Conservation (phyloP, 1,140 invertebrate species). For the Diorhabda carinulata region DNA sequence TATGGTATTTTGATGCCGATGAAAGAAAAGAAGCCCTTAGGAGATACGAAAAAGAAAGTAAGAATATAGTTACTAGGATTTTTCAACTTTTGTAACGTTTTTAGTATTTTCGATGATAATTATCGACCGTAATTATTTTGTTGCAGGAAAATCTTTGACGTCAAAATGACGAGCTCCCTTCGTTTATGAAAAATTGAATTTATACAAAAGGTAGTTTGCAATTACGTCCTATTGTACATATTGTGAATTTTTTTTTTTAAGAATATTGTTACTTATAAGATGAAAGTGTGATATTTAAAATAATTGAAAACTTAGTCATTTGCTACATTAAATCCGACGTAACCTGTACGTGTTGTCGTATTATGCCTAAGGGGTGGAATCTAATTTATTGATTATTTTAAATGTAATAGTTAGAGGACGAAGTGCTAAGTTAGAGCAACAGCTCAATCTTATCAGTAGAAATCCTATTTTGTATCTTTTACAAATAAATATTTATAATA, state of each 20-base stretch:
- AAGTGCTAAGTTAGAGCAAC: too few species aligned
- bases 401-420: too few species aligned
- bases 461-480: too few species aligned
- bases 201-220: slow-evolving; percentile 1
- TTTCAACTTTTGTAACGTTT: not conserved
- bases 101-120: not conserved
- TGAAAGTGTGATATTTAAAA: not conserved
- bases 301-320: not conserved
- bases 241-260: not conserved
- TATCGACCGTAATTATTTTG: not conserved
- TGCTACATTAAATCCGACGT: not conserved
- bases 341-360: too few species aligned
- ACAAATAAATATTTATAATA: too few species aligned
- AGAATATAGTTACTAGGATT: slow-evolving; percentile 30
- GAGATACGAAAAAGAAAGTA: slow-evolving; percentile 60
- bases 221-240: slow-evolving; percentile 1
- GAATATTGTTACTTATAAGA: not conserved
- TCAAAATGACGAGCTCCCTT: not conserved
- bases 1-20: slow-evolving; percentile 92
- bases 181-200: not conserved
- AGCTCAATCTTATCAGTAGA: too few species aligned
- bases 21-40: slow-evolving; percentile 74
- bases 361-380: too few species aligned
- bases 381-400: too few species aligned
- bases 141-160: not conserved